Evolutionary conservation across 2,113 vertebrate species (phyloP).

Genomic region (Rhipidura dahli): DNA sequence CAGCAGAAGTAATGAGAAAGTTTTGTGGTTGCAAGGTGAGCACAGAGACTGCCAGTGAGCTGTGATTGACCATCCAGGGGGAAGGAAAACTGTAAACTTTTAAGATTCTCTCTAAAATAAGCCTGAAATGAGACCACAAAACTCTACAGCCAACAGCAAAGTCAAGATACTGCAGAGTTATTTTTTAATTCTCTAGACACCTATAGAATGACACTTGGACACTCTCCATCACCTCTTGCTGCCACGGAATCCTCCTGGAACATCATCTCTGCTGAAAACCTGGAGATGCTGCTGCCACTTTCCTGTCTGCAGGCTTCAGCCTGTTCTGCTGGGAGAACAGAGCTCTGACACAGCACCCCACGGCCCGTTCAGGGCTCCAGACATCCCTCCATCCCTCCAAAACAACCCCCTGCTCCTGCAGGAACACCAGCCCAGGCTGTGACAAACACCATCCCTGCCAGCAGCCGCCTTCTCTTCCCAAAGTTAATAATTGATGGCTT

Average conservation of each 20-base stretch:
- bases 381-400: background rate
- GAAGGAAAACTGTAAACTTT: background rate
- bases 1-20: background rate
- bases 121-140: background rate
- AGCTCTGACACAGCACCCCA: background rate
- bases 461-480: background rate
- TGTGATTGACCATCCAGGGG: background rate
- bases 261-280: background rate
- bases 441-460: background rate
- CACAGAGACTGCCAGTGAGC: background rate
- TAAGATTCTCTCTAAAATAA: background rate
- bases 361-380: background rate
- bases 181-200: background rate
- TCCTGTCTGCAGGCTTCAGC: background rate
- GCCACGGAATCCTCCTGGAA: background rate
- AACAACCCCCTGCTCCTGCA: background rate
- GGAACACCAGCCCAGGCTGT: background rate
- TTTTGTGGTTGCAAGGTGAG: background rate
- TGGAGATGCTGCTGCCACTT: background rate
- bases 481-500: conserved; percentile 56
- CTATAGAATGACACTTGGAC: background rate
- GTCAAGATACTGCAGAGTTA: background rate
- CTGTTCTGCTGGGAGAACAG: fast-evolving
- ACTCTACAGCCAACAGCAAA: background rate
- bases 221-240: background rate